Conservation (phyloP, 2,113 vertebrate genomes). For the Trematomus loennbergii region DNA sequence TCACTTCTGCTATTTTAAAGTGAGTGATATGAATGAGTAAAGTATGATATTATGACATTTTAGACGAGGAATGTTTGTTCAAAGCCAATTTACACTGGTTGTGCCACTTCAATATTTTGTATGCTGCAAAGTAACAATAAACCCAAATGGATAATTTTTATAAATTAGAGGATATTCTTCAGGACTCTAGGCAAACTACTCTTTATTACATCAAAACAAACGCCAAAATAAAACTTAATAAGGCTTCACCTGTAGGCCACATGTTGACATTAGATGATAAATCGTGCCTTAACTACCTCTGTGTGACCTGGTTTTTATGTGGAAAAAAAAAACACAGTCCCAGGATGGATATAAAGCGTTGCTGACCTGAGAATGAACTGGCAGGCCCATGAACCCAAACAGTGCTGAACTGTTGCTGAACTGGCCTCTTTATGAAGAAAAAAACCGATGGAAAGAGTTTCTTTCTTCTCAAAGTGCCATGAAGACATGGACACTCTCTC, state of each 20-base stretch:
- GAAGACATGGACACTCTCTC: constrained; percentile 19
- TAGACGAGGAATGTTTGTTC: constrained; percentile 2
- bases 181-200: constrained; percentile 6
- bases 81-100: background rate
- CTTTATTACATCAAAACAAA: constrained; percentile 62
- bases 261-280: constrained; percentile 64
- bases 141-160: background rate
- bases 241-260: constrained; percentile 20
- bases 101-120: background rate
- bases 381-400: constrained; percentile 74
- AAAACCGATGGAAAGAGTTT: constrained; percentile 77
- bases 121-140: background rate
- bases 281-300: constrained; percentile 56
- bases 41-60: background rate
- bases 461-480: constrained; percentile 55
- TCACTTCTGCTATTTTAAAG: background rate
- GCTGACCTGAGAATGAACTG: constrained; percentile 79
- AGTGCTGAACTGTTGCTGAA: constrained; percentile 77
- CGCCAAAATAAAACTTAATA: constrained; percentile 37
- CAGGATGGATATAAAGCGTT: constrained; percentile 55
- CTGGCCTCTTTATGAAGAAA: constrained; percentile 49
- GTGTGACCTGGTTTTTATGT: constrained; percentile 65
- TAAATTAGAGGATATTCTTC: background rate
- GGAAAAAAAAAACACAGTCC: constrained; percentile 19
- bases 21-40: background rate